Percentiles rank a stretch among this genome's conserved stretches.
Conservation (phyloP, 2,797 vertebrate genomes). For the Phoebastria nigripes region DNA sequence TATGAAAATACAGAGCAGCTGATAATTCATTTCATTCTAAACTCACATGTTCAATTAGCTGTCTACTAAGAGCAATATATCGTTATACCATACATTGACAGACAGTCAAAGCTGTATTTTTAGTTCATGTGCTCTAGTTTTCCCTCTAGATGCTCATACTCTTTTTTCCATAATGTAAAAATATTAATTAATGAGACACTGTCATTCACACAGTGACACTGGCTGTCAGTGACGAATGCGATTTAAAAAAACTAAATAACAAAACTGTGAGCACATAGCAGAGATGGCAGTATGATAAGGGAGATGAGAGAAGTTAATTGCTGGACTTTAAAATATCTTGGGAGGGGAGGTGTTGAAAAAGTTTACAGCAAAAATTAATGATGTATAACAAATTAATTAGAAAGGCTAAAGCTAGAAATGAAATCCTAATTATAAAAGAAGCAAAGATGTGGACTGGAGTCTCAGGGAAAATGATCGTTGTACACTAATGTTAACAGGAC, state of each 20-base stretch:
- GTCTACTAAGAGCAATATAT: background rate
- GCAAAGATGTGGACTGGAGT: background rate
- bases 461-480: background rate
- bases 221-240: background rate
- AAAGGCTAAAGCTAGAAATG: background rate
- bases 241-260: background rate
- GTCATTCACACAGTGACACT: background rate
- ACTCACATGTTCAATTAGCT: conserved; percentile 4
- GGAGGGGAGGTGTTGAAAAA: background rate
- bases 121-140: background rate
- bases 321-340: background rate
- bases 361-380: background rate
- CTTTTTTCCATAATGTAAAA: background rate
- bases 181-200: conserved; percentile 46
- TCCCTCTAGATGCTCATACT: background rate
- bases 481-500: background rate
- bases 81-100: background rate
- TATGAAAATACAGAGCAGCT: background rate
- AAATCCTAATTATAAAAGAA: background rate
- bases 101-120: background rate
- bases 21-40: background rate
- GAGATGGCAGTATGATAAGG: background rate
- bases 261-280: background rate
- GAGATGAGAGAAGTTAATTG: conserved; percentile 22
- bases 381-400: background rate